phyloP scores from a whole-genome alignment of 2,888 invertebrate species.

The Drosophila helvetica region DNA sequence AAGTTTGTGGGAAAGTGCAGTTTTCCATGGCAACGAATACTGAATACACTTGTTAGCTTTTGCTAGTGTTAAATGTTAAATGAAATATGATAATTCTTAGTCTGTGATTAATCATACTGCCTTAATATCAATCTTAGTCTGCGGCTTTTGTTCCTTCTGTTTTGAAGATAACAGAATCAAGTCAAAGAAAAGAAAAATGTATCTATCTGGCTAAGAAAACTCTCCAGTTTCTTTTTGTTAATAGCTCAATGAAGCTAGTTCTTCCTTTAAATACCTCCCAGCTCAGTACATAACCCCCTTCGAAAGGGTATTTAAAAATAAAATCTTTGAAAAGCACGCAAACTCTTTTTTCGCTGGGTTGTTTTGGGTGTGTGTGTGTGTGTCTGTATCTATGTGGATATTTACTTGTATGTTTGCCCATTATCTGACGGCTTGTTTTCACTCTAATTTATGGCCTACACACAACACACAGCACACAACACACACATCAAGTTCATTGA shows the following conservation, averaged over 20 bases:
- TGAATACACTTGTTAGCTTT: too few species aligned
- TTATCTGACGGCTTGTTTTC: slow-evolving; percentile 63
- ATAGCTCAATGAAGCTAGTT: too few species aligned
- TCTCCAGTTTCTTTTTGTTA: too few species aligned
- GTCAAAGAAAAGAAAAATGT: too few species aligned
- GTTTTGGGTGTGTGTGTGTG: slow-evolving; percentile 7
- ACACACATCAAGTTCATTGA: slow-evolving; percentile 67
- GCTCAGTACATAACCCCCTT: not conserved
- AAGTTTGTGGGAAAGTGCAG: slow-evolving; percentile 13
- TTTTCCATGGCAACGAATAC: not conserved
- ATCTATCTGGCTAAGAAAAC: too few species aligned
- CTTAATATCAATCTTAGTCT: too few species aligned
- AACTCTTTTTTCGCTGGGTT: slow-evolving; percentile 59
- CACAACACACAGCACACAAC: not conserved
- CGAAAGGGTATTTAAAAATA: slow-evolving; percentile 18
- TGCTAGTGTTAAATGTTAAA: too few species aligned
- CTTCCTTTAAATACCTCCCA: too few species aligned
- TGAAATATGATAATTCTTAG: too few species aligned
- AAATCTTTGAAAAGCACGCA: slow-evolving; percentile 52
- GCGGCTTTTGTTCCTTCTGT: too few species aligned
- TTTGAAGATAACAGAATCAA: too few species aligned
- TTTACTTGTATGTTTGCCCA: slow-evolving; percentile 30
- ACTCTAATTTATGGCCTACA: slow-evolving; percentile 63
- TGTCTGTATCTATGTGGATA: slow-evolving; percentile 28
- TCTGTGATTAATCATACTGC: too few species aligned